Evolutionary conservation across 2,888 invertebrate genomes (phyloP).

Genomic region (Nemurella pictetii): DNA sequence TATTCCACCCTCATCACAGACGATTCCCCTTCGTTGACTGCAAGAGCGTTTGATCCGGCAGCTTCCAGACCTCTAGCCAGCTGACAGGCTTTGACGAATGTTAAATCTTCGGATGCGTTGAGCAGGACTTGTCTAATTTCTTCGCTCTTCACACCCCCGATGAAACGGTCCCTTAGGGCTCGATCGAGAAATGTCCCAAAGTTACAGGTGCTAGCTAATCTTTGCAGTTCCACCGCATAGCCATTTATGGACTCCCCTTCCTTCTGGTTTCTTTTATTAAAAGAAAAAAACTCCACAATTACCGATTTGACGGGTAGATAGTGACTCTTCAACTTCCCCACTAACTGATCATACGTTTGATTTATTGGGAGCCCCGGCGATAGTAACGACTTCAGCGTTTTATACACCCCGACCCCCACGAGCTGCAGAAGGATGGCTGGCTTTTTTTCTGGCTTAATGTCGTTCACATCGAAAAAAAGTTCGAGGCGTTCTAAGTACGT

Average conservation of each 20-base stretch:
- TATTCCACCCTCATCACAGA: neutral
- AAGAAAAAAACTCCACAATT: constrained; percentile 46
- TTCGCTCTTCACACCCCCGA: constrained; percentile 43
- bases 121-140: constrained; percentile 42
- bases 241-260: constrained; percentile 39
- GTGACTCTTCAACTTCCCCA: constrained; percentile 19
- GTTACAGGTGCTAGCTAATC: constrained; percentile 43
- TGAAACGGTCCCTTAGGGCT: constrained; percentile 43
- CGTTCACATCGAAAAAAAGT: neutral
- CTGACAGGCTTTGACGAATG: constrained; percentile 40
- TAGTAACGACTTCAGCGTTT: neutral
- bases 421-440: neutral
- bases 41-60: constrained; percentile 32
- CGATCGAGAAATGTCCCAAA: constrained; percentile 45
- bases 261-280: constrained; percentile 43
- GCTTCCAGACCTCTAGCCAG: constrained; percentile 39
- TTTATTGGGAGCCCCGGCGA: neutral
- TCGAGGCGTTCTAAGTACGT: neutral
- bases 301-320: constrained; percentile 43
- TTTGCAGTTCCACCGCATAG: constrained; percentile 43
- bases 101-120: constrained; percentile 40
- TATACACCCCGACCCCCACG: neutral
- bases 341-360: neutral
- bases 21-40: too few species aligned
- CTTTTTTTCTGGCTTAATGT: neutral